phyloP scores from a whole-genome alignment of 2,888 invertebrate genomes.

The Andricus curvator region DNA sequence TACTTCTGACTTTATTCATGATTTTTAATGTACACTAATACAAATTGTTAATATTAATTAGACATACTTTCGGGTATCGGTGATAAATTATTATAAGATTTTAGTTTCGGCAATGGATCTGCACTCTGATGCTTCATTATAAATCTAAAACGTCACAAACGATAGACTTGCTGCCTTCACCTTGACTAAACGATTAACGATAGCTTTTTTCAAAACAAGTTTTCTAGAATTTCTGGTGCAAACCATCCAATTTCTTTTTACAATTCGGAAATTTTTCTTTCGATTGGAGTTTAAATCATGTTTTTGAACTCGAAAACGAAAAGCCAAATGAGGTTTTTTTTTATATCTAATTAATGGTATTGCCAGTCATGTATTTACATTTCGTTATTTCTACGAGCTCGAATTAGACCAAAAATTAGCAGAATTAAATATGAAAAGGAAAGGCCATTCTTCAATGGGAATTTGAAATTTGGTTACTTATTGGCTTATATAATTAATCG shows the following conservation, averaged over 20 bases:
- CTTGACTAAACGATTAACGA: not conserved
- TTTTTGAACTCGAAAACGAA: not conserved
- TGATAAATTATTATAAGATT: slow-evolving; percentile 32
- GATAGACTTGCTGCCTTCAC: slow-evolving; percentile 26
- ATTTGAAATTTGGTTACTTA: slow-evolving; percentile 14
- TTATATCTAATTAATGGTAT: slow-evolving; percentile 27
- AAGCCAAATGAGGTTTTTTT: not conserved
- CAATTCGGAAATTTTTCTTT: not conserved
- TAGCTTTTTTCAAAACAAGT: not conserved
- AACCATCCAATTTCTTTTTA: not conserved
- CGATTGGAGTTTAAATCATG: not conserved
- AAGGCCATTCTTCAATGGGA: slow-evolving; percentile 6
- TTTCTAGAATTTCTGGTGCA: not conserved
- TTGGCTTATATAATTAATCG: slow-evolving; percentile 23
- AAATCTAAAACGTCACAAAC: slow-evolving; percentile 25
- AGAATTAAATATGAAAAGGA: not conserved
- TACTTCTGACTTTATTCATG: slow-evolving; percentile 33
- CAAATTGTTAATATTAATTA: slow-evolving; percentile 30
- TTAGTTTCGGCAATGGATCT: slow-evolving; percentile 34
- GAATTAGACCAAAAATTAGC: slow-evolving; percentile 25
- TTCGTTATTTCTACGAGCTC: slow-evolving; percentile 15
- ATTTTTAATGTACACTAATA: slow-evolving; percentile 30
- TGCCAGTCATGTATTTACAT: slow-evolving; percentile 22
- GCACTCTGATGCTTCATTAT: slow-evolving; percentile 23
- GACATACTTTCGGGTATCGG: slow-evolving; percentile 34